These are phyloP conservation scores for Megaceryle maxima DNA, from an alignment of 2,113 vertebrate genomes.

Conservation along the genomic window DNA sequence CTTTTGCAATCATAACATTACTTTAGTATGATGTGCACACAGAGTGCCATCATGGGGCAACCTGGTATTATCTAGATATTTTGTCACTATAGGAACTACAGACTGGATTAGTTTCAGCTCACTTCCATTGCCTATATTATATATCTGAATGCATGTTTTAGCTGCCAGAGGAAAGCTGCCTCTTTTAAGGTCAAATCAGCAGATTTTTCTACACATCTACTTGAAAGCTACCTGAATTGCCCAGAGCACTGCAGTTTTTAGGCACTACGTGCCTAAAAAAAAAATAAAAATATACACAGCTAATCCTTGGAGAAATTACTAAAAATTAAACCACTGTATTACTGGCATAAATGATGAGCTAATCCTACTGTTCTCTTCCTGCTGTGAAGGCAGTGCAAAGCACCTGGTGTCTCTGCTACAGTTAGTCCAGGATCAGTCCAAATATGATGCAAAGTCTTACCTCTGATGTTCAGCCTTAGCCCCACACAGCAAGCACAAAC, in stretches of 20 bases:
- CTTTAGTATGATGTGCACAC: neutral
- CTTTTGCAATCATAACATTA: neutral
- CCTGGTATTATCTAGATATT: neutral
- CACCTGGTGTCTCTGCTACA: neutral
- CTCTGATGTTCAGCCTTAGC: neutral
- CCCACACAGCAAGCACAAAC: neutral
- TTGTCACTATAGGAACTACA: neutral
- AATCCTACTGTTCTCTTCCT: neutral
- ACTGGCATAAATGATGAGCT: neutral
- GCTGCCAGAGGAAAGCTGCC: neutral
- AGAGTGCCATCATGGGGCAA: conserved; percentile 50
- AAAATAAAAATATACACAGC: fast-evolving
- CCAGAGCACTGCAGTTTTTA: neutral
- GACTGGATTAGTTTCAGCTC: neutral
- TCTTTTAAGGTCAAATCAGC: neutral
- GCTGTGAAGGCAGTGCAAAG: neutral
- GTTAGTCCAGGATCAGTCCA: neutral
- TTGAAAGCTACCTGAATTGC: neutral
- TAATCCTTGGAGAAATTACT: neutral
- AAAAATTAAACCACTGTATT: neutral
- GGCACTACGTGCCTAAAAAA: neutral
- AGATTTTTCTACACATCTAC: neutral
- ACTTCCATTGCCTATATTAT: neutral
- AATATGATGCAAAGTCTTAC: neutral
- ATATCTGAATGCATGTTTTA: neutral